Evolutionary conservation across 2,113 vertebrate genomes (phyloP), one percentile per base, ranked within the genome.

Genomic region (Setophaga petechia): DNA sequence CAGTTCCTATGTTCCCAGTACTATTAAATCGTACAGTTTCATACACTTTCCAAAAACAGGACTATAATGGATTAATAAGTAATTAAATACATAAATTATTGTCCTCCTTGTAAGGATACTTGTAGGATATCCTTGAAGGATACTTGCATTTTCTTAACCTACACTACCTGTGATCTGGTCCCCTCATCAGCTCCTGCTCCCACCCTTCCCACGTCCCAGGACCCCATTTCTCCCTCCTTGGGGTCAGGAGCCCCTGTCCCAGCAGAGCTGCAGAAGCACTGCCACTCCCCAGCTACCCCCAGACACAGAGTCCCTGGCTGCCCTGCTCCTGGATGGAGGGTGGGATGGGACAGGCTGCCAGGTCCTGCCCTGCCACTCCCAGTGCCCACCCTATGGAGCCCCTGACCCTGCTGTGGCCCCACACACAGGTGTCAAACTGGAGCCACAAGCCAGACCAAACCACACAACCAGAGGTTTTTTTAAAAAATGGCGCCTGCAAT

Each of bases 241-340:
- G 27, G 33, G 6, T 68, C 30, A 24, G 7, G 22, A 63, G 15
- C 30, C 12, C 20, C n/a, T 58, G 13, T 4, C 8, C 43, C 43
- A 78, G 43, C 1, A 7, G 68, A 81, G 39, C 39, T 31, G 27
- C 35, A 59, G 49, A 6, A 37, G 6, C 11, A 20, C 39, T 43
- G 19, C 11, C 3, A 0, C 8, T n/a, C 35, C 41, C 57, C 61
- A 72, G 19, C 5, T 39, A 2, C 43, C 35, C 10, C 8, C 23
- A 62, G n/a, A 6, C 27, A 8, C 4, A 0, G 7, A 44, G 35
- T 1, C 24, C 14, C 16, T 2, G 6, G 31, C 19, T 81, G 18
- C 9, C 28, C 47, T 78, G 47, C 44, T 89, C 19, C 84, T 79
- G 44, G 11, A 4, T 30, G 28, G 20, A 16, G 14, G 9, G 6